Conservation (phyloP, 2,113 vertebrate genomes). For the Zootoca vivipara region DNA sequence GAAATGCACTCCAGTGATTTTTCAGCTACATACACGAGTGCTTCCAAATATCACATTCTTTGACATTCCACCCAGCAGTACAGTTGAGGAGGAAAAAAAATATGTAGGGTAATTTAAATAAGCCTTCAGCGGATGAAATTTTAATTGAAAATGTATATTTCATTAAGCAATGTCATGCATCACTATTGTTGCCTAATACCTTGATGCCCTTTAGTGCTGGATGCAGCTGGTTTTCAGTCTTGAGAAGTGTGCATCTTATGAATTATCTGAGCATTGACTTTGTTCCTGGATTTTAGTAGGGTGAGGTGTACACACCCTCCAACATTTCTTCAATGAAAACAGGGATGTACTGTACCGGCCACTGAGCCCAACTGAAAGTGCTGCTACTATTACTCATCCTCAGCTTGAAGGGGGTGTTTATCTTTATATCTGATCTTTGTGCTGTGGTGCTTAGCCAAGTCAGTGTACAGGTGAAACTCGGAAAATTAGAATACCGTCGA, state of each 20-base stretch:
- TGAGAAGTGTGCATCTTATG: background rate
- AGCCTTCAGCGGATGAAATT: slow-evolving; percentile 55
- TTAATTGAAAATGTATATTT: slow-evolving; percentile 67
- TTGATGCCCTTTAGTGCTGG: background rate
- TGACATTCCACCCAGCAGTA: slow-evolving; percentile 34
- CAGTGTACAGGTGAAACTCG: too few species aligned
- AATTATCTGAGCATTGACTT: background rate
- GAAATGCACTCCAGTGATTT: slow-evolving; percentile 27
- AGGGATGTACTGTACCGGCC: too few species aligned
- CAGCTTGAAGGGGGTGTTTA: too few species aligned
- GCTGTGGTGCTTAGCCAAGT: too few species aligned
- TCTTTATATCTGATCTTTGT: too few species aligned
- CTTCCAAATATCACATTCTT: slow-evolving; percentile 49
- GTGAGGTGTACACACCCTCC: too few species aligned
- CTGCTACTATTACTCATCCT: too few species aligned
- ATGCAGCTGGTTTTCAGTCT: slow-evolving; percentile 4
- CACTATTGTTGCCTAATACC: slow-evolving; percentile 44
- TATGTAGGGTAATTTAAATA: slow-evolving; percentile 56
- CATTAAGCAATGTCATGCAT: slow-evolving; percentile 42
- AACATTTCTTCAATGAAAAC: too few species aligned
- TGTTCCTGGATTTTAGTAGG: too few species aligned
- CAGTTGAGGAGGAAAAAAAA: slow-evolving; percentile 42
- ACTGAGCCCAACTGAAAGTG: too few species aligned
- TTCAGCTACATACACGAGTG: slow-evolving; percentile 32
- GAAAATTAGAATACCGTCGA: too few species aligned